A percentile compares a stretch with the other conserved stretches of the same genome.
phyloP scores from a whole-genome alignment of 1,140 invertebrate species.

The Drosophila sproati region DNA sequence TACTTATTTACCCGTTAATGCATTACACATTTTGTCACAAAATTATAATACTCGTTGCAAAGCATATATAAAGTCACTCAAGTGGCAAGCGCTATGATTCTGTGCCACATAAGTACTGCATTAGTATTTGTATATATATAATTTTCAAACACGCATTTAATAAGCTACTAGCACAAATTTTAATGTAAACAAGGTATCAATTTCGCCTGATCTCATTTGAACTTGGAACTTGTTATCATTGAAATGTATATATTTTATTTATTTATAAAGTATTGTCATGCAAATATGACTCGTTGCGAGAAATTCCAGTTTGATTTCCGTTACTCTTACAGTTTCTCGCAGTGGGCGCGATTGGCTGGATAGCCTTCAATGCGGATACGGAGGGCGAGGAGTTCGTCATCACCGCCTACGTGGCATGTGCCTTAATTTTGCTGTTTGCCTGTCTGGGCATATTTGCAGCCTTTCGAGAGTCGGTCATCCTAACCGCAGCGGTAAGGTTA shows the following conservation, averaged over 20 bases:
- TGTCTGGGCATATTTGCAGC: slow-evolving; percentile 70
- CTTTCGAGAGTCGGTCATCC: slow-evolving; percentile 65
- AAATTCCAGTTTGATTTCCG: slow-evolving; percentile 24
- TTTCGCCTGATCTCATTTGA: background rate
- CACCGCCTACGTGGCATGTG: slow-evolving; percentile 56
- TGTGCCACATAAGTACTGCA: slow-evolving; percentile 11
- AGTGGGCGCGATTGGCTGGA: slow-evolving; percentile 66
- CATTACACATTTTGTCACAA: too few relatives aligned
- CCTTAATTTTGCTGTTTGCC: slow-evolving; percentile 66
- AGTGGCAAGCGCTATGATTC: background rate
- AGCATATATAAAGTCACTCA: slow-evolving; percentile 11
- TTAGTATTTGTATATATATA: slow-evolving; percentile 8
- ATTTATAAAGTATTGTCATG: slow-evolving; percentile 37
- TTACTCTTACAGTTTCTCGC: slow-evolving; percentile 62
- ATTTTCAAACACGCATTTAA: slow-evolving; percentile 31
- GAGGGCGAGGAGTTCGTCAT: slow-evolving; percentile 63
- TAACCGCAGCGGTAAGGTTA: slow-evolving; percentile 63
- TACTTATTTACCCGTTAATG: too few relatives aligned
- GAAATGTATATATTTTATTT: slow-evolving; percentile 10
- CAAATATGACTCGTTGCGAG: slow-evolving; percentile 58
- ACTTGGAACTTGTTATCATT: slow-evolving; percentile 22
- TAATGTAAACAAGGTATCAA: slow-evolving; percentile 1
- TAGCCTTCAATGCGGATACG: slow-evolving; percentile 67
- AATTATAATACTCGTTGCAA: too few relatives aligned
- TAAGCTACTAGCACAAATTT: background rate